phyloP scores from a whole-genome alignment of 2,888 invertebrate species.

The Argyresthia goedartella region DNA sequence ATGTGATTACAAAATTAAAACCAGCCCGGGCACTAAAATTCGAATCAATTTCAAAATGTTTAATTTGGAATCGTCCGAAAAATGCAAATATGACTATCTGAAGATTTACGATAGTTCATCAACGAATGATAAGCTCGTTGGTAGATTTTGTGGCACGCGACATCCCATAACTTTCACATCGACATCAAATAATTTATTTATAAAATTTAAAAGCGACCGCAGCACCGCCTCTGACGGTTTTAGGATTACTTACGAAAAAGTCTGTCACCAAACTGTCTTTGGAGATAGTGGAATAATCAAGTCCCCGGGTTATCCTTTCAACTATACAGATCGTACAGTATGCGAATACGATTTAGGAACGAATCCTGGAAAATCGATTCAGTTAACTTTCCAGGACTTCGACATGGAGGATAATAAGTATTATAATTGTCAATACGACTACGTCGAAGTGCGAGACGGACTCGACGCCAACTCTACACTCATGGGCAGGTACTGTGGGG shows the following conservation, averaged over 20 bases:
- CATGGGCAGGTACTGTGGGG: constrained; percentile 78
- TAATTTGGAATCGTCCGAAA: constrained; percentile 69
- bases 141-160: constrained; percentile 79
- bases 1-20: constrained; percentile 87
- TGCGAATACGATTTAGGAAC: constrained; percentile 80
- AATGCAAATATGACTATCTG: constrained; percentile 74
- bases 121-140: constrained; percentile 73
- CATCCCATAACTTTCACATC: constrained; percentile 74
- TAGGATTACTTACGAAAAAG: constrained; percentile 36
- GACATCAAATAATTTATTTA: constrained; percentile 64
- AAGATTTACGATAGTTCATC: constrained; percentile 77
- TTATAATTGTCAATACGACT: constrained; percentile 41
- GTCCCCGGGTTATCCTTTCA: constrained; percentile 82
- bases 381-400: constrained; percentile 75
- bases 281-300: constrained; percentile 73
- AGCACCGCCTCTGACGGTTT: constrained; percentile 36
- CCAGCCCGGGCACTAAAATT: constrained; percentile 74
- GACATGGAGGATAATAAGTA: constrained; percentile 68
- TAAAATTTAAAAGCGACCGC: constrained; percentile 63
- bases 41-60: constrained; percentile 76
- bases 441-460: constrained; percentile 78
- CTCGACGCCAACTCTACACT: constrained; percentile 72
- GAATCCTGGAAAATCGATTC: constrained; percentile 74
- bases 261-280: constrained; percentile 54
- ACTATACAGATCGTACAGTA: constrained; percentile 71